Evolutionary conservation across 2,888 invertebrate species (phyloP).

Genomic region (Idaea straminata): DNA sequence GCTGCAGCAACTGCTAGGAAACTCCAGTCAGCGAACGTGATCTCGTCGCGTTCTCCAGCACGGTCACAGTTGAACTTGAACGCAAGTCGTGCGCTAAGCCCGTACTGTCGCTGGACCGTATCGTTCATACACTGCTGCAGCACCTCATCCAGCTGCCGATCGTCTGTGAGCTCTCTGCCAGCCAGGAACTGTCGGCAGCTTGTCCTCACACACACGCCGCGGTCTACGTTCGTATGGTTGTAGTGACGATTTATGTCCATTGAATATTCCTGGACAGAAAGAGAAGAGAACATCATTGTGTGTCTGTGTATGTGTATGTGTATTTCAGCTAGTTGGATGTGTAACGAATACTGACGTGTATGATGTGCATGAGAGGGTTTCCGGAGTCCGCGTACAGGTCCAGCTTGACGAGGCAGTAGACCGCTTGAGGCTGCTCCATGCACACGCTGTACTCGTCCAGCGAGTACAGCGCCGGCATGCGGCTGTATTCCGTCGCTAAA

Average conservation of each 20-base stretch:
- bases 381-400: slow-evolving; percentile 9
- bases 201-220: slow-evolving; percentile 2
- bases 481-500: slow-evolving; percentile 7
- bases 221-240: slow-evolving; percentile 5
- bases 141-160: not conserved
- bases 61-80: not conserved
- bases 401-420: slow-evolving; percentile 13
- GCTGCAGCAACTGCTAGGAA: too few relatives aligned
- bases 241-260: slow-evolving; percentile 3
- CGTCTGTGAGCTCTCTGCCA: not conserved
- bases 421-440: not conserved
- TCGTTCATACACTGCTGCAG: not conserved
- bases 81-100: not conserved
- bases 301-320: too few relatives aligned
- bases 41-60: too few relatives aligned
- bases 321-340: not conserved
- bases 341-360: slow-evolving; percentile 11
- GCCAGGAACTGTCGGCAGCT: slow-evolving; percentile 2
- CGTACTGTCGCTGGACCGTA: not conserved
- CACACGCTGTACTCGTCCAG: slow-evolving; percentile 13
- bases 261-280: slow-evolving; percentile 4
- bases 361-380: slow-evolving; percentile 12
- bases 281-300: not conserved
- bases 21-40: too few relatives aligned
- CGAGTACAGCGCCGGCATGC: slow-evolving; percentile 13